These are phyloP conservation scores for Busseola fusca DNA, from an alignment of 2,888 invertebrate genomes.

Conservation along the genomic window DNA sequence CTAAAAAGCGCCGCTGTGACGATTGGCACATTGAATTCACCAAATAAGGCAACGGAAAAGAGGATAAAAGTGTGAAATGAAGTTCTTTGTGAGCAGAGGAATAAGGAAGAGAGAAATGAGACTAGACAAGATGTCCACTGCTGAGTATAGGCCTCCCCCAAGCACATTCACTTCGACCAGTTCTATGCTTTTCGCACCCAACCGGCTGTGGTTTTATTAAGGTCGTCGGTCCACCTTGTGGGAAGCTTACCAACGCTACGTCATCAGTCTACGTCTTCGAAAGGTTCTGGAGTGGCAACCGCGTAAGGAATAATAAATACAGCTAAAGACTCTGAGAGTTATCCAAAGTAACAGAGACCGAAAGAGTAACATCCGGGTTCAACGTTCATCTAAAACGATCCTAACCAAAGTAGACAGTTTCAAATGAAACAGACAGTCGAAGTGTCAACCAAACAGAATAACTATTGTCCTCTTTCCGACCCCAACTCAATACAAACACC, in stretches of 20 bases:
- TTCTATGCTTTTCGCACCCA: no score
- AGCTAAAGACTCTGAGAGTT: background rate
- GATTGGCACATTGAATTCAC: background rate
- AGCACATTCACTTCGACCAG: no score
- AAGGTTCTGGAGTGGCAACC: no score
- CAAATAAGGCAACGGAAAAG: background rate
- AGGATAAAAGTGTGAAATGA: background rate
- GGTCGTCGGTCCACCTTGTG: no score
- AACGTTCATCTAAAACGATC: background rate
- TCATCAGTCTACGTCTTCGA: no score
- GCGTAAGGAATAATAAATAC: background rate
- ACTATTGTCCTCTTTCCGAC: conserved; percentile 9
- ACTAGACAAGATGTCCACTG: no score
- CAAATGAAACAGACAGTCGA: background rate
- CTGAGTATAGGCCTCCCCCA: no score
- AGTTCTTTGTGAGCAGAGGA: background rate
- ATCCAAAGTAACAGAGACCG: background rate
- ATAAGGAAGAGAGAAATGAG: no score
- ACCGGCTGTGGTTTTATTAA: no score
- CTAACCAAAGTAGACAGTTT: background rate
- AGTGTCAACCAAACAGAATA: conserved; percentile 1
- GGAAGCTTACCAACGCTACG: no score
- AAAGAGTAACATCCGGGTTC: background rate
- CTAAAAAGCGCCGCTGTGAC: background rate
- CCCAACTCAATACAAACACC: conserved; percentile 45